phyloP scores from a whole-genome alignment of 2,797 vertebrate species.

The Acrocephalus scirpaceus region DNA sequence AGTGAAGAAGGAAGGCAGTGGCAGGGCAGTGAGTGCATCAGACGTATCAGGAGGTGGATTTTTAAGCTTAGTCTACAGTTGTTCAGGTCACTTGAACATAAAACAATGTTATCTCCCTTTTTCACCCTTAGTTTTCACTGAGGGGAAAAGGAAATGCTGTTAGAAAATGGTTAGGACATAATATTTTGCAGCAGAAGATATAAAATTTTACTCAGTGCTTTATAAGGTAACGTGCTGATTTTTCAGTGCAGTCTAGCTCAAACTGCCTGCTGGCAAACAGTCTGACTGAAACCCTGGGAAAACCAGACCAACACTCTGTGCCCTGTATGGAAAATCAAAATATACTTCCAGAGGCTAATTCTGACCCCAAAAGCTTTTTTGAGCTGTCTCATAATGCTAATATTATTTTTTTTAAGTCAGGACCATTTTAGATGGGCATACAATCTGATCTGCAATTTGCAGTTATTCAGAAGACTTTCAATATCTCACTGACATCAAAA shows the following conservation, averaged over 20 bases:
- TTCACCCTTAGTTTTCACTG: not conserved
- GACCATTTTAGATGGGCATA: not conserved
- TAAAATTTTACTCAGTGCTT: not conserved
- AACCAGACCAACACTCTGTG: not conserved
- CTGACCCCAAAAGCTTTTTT: constrained; percentile 12
- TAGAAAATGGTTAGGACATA: not conserved
- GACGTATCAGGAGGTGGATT: not conserved
- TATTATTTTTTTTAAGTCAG: not conserved
- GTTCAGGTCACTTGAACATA: not conserved
- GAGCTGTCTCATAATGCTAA: not conserved
- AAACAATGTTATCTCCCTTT: not conserved
- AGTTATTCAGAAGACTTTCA: not conserved
- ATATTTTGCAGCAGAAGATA: not conserved
- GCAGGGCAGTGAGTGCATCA: not conserved
- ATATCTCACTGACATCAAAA: not conserved
- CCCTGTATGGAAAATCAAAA: constrained; percentile 17
- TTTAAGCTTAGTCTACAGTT: not conserved
- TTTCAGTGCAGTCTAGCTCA: not conserved
- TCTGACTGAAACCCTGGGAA: constrained; percentile 31
- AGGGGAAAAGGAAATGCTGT: not conserved
- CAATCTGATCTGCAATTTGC: not conserved
- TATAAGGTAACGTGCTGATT: not conserved
- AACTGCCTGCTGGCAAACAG: constrained; percentile 14
- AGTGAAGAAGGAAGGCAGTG: not conserved
- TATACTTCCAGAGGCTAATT: constrained; percentile 12